Evolutionary conservation across 2,113 vertebrate species (phyloP), one percentile per base, ranked within the genome.

Genomic region (Alethe castanea): DNA sequence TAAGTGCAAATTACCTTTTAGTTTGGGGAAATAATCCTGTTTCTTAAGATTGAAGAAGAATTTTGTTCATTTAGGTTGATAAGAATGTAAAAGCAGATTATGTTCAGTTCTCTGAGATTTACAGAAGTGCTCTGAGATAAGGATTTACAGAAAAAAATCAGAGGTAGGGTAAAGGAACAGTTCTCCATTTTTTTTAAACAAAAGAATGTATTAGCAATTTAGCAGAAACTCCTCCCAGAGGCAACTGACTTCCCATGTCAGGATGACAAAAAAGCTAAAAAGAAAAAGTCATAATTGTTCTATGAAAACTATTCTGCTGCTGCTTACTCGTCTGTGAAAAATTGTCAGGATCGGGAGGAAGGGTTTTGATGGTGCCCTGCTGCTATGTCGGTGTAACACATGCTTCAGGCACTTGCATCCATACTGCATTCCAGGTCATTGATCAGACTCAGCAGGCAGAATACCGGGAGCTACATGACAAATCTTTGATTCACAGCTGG

Each of bases 251-350:
- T 90, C 60, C 73, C 54, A 48, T 94, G 96, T 97, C 98, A 97
- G 87, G 94, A 90, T 77, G 91, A 96, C 96, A 71, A 93, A 96
- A 94, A 71, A 94, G 89, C 96, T 64, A 84, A 52, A 90, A 97
- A 94, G 97, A 96, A 93, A 98, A 97, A 96, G 94, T 97, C 57
- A 25, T 97, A 97, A 96, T 96, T 95, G 88, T 84, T 88, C 70
- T 92, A 95, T 96, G 86, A 87, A 77, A 98, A 97, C 85, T 94
- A 64, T 98, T 97, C 97, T 96, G 97, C 96, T 96, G 93, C 96
- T 98, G 98, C 98, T 98, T 99, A 98, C 98, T 99, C 98, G 98
- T 98, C 98, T 98, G 98, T 98, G 98, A 98, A 98, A 97, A 98
- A 96, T 97, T 33, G 92, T 98, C 98, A 97, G 98, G 97, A 97